A percentile compares a stretch with the other conserved stretches of the same genome.
Evolutionary conservation across 1,140 invertebrate species (phyloP).

Genomic region (Apis dorsata): DNA sequence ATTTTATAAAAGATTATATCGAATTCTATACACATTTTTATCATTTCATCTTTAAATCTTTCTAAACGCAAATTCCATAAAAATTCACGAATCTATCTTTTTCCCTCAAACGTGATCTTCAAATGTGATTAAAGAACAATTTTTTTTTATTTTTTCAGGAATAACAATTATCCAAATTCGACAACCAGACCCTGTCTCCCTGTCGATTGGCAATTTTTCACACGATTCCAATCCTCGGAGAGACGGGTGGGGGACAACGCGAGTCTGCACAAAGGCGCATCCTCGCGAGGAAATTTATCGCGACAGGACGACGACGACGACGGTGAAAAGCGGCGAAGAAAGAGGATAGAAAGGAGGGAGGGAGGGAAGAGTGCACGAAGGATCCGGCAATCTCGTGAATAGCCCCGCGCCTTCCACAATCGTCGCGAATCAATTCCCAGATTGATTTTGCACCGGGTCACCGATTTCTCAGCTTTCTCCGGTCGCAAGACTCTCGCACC

Average conservation of each 20-base stretch:
- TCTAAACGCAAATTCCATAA: no score
- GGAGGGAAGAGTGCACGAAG: neutral
- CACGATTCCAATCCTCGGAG: slow-evolving; percentile 3
- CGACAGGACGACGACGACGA: slow-evolving; percentile 4
- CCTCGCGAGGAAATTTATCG: slow-evolving; percentile 44
- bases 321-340: slow-evolving; percentile 29
- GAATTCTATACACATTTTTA: no score
- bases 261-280: slow-evolving; percentile 28
- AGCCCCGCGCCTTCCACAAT: slow-evolving; percentile 29
- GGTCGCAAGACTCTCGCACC: neutral
- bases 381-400: slow-evolving; percentile 41
- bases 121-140: no score
- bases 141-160: no score
- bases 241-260: neutral
- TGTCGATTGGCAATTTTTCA: slow-evolving; percentile 29
- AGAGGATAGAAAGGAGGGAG: neutral
- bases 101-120: no score
- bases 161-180: neutral
- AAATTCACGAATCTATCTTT: no score
- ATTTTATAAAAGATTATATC: no score
- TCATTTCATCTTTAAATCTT: no score
- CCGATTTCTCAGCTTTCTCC: slow-evolving; percentile 39
- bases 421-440: slow-evolving; percentile 50
- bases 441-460: slow-evolving; percentile 36
- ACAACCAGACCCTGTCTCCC: neutral